Evolutionary conservation across 37 sponge, comb jelly and placozoan species (phyloP).

Genomic region (Halisarca cf. caerulea): DNA sequence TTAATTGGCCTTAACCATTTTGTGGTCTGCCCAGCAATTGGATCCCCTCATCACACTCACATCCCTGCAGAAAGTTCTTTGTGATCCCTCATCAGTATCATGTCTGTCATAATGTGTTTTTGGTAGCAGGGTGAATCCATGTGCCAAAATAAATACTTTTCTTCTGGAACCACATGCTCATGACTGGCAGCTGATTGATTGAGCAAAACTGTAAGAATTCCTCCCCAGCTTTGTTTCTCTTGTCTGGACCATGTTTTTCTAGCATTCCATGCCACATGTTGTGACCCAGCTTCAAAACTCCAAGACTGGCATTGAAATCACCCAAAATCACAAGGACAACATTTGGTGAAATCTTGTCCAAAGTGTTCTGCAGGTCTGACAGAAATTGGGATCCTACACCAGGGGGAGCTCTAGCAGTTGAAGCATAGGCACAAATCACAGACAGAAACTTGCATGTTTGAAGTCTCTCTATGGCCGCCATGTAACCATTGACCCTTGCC

Average conservation of each 20-base stretch:
- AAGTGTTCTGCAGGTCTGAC: neutral
- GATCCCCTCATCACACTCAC: conserved; percentile 25
- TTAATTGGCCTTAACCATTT: conserved; percentile 15
- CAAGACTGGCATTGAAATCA: neutral
- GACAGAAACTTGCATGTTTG: neutral
- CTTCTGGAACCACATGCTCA: conserved; percentile 32
- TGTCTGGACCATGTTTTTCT: neutral
- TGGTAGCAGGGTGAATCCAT: conserved; percentile 21
- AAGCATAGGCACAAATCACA: neutral
- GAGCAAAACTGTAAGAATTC: neutral
- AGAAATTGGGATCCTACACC: neutral
- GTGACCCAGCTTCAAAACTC: neutral
- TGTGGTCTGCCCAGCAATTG: conserved; percentile 35
- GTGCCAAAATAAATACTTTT: neutral
- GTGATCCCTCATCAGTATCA: neutral
- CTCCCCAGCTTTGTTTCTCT: neutral
- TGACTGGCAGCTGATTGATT: neutral
- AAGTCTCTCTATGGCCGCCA: neutral
- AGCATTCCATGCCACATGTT: neutral
- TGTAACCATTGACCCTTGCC: neutral
- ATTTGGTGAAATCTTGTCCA: neutral
- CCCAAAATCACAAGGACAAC: neutral
- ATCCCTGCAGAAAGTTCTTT: neutral
- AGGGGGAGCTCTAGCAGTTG: neutral
- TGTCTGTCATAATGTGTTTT: conserved; percentile 6